Evolutionary conservation across 2,797 vertebrate species (phyloP).

Genomic region (Ara ararauna): DNA sequence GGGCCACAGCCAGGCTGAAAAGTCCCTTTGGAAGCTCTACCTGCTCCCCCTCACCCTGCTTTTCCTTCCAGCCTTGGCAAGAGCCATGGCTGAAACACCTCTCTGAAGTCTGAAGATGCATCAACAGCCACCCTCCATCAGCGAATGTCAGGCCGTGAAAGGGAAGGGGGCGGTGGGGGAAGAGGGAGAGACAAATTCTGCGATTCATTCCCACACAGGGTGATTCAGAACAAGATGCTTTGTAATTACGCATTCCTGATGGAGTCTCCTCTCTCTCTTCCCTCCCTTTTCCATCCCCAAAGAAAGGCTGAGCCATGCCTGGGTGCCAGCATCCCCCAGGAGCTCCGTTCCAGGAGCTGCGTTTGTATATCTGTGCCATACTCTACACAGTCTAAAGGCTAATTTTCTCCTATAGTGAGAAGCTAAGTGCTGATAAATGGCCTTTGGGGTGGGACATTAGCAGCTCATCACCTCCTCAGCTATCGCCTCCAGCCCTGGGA

Average conservation of each 20-base stretch:
- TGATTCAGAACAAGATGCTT: constrained; percentile 73
- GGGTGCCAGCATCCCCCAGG: neutral
- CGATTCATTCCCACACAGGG: constrained; percentile 66
- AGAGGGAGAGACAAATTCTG: constrained; percentile 66
- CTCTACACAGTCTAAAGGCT: neutral
- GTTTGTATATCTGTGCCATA: neutral
- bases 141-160: constrained; percentile 67
- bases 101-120: constrained; percentile 55
- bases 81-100: constrained; percentile 42
- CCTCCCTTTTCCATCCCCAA: neutral
- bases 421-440: neutral
- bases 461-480: neutral
- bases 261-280: constrained; percentile 27
- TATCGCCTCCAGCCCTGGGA: neutral
- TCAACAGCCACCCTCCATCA: constrained; percentile 55
- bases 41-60: neutral
- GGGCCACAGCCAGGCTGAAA: neutral
- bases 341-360: neutral
- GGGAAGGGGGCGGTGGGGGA: constrained; percentile 62
- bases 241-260: constrained; percentile 66
- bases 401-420: neutral
- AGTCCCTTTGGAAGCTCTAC: neutral
- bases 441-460: too few species aligned
- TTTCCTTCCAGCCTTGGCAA: constrained; percentile 1
- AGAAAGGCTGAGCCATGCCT: neutral